Evolutionary conservation across 1,140 invertebrate species (phyloP).

Genomic region (Temnothorax longispinosus): DNA sequence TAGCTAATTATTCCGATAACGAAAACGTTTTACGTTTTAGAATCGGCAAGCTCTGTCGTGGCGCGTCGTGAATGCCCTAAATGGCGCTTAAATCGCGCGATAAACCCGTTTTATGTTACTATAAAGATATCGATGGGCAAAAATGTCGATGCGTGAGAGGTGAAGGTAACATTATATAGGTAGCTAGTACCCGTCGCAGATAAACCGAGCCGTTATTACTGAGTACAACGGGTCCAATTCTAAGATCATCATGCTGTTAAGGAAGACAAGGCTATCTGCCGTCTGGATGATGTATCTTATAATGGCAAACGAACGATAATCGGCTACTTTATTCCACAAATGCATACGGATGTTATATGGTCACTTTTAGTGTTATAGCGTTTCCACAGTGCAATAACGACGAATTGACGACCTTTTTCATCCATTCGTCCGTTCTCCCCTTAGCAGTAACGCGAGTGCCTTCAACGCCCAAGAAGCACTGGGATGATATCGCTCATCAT

Average conservation of each 20-base stretch:
- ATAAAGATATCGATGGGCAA: slow-evolving; percentile 70
- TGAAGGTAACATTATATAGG: slow-evolving; percentile 25
- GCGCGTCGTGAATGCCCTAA: slow-evolving; percentile 69
- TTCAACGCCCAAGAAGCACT: slow-evolving; percentile 13
- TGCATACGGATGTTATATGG: slow-evolving; percentile 41
- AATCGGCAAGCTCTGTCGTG: slow-evolving; percentile 59
- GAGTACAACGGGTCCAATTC: slow-evolving; percentile 63
- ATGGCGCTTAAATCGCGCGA: slow-evolving; percentile 64
- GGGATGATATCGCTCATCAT: slow-evolving; percentile 31
- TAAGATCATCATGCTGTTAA: slow-evolving; percentile 66
- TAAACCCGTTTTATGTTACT: slow-evolving; percentile 66
- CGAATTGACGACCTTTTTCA: slow-evolving; percentile 31
- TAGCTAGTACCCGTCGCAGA: slow-evolving; percentile 49
- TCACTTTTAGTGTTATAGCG: slow-evolving; percentile 28
- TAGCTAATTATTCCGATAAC: not conserved
- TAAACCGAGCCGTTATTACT: slow-evolving; percentile 64
- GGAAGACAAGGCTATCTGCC: slow-evolving; percentile 58
- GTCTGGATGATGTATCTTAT: slow-evolving; percentile 61
- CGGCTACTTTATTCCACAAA: slow-evolving; percentile 59
- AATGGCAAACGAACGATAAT: slow-evolving; percentile 63
- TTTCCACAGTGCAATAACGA: slow-evolving; percentile 43
- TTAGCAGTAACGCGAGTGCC: not conserved
- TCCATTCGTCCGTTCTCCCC: not conserved
- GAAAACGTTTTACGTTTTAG: slow-evolving; percentile 29
- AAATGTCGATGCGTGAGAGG: slow-evolving; percentile 54